Percentiles rank a stretch among this genome's conserved stretches.
These are phyloP conservation scores for Camptogramma bilineatum DNA, from an alignment of 2,888 invertebrate species.

Conservation along the genomic window DNA sequence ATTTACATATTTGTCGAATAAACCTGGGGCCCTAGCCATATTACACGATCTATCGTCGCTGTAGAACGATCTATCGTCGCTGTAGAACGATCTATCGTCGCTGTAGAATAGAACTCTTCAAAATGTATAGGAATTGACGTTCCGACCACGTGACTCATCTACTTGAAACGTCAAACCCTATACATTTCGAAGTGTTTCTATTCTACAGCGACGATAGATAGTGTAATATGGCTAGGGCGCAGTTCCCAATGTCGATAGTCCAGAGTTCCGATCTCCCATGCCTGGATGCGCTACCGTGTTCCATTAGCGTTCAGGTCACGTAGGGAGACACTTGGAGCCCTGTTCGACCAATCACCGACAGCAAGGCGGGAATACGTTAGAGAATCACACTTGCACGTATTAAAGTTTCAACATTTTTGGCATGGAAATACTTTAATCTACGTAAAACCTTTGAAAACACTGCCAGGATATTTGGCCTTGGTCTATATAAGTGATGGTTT, in stretches of 20 bases:
- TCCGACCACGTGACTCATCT: too few relatives aligned
- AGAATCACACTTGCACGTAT: slow-evolving; percentile 54
- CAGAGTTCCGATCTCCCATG: slow-evolving; percentile 17
- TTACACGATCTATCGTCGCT: too few relatives aligned
- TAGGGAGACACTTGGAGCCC: slow-evolving; percentile 74
- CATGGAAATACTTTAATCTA: slow-evolving; percentile 5
- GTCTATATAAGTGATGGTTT: neutral
- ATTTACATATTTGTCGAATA: neutral
- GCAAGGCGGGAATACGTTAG: slow-evolving; percentile 77
- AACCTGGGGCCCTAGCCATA: too few relatives aligned
- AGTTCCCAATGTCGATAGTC: slow-evolving; percentile 5
- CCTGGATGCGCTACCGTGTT: slow-evolving; percentile 33
- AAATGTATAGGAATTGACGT: too few relatives aligned
- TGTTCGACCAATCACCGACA: slow-evolving; percentile 80
- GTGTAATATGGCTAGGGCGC: too few relatives aligned
- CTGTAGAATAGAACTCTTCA: too few relatives aligned
- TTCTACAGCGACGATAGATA: too few relatives aligned
- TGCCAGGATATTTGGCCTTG: neutral
- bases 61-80: too few relatives aligned
- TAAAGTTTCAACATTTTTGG: slow-evolving; percentile 51
- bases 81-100: too few relatives aligned
- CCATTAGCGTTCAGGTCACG: slow-evolving; percentile 70
- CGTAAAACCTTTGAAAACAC: slow-evolving; percentile 3
- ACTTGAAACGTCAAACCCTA: too few relatives aligned
- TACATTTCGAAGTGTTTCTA: too few relatives aligned